Evolutionary conservation across 2,797 vertebrate genomes (phyloP), one percentile per base, ranked within the genome.

Genomic region (Aselliscus stoliczkanus): DNA sequence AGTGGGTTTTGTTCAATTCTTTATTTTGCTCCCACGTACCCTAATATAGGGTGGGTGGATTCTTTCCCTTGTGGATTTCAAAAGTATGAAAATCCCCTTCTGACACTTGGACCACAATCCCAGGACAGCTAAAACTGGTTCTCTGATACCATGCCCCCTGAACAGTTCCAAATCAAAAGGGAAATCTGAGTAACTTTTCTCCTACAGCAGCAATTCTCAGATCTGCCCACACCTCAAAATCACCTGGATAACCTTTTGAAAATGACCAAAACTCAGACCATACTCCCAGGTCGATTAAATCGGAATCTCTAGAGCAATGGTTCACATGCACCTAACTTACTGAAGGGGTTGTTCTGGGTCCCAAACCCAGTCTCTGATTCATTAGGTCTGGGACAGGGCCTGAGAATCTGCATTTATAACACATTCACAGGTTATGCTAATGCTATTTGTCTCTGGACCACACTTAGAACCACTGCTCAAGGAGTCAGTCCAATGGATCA

Each of bases 21-120:
- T 29, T 67, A 21, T 52, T 58, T 85, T 62, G n/a, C 10, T 90
- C 60, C 39, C 39, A 67, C 14, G n/a, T 27, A 42, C 23, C 27
- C 54, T 34, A 11, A 4, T 77, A 29, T 72, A 73, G n/a, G 88
- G 15, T 34, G 34, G 90, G 20, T 73, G 17, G 10, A n/a, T 42
- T 77, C 39, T 89, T 72, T 25, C 13, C 44, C 23, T 58, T 4
- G 2, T 5, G 1, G 31, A 86, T 37, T 60, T 69, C 31, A 52
- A 93, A 95, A 62, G n/a, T 18, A 58, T 52, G 21, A 87, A 95
- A 90, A 87, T 94, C 52, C 50, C 79, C 91, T 72, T 72, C 50
- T 76, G 82, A 73, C 20, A 10, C 13, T 83, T 67, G 64, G 86
- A 86, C 54, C 64, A 62, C 56, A 20, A 5, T 37, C 29, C 14